Evolutionary conservation across 2,888 invertebrate genomes (phyloP).

Genomic region (Aporophyla lueneburgensis): DNA sequence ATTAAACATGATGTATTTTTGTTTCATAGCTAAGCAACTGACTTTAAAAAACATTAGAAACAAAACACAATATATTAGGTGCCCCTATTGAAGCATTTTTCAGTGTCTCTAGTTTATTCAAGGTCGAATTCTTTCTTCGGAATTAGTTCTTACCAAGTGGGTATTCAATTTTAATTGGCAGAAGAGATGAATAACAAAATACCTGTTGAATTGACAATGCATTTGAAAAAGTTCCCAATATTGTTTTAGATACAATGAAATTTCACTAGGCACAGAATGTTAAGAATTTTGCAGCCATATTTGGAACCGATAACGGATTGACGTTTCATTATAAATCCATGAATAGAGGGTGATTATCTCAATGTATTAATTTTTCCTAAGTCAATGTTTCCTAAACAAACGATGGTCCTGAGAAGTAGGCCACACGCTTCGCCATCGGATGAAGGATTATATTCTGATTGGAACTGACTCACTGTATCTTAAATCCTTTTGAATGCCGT

Average conservation of each 20-base stretch:
- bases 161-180: background rate
- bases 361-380: slow-evolving; percentile 30
- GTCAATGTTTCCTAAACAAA: slow-evolving; percentile 53
- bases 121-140: too few species aligned
- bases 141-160: background rate
- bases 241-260: background rate
- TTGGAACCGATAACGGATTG: background rate
- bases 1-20: background rate
- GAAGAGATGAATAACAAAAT: background rate
- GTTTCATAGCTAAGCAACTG: background rate
- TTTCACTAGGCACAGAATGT: background rate
- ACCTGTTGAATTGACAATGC: background rate
- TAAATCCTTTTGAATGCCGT: background rate
- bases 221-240: background rate
- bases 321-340: slow-evolving; percentile 1
- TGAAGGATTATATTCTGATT: slow-evolving; percentile 44
- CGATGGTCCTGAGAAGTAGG: slow-evolving; percentile 43
- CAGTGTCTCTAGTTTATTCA: background rate
- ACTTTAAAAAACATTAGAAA: background rate
- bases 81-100: background rate
- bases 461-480: slow-evolving; percentile 48
- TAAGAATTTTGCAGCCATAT: background rate
- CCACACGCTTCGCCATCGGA: slow-evolving; percentile 30
- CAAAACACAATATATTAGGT: background rate
- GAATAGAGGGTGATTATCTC: background rate